Evolutionary conservation across 2,888 invertebrate species (phyloP).

Genomic region (Pediacus dermestoides): DNA sequence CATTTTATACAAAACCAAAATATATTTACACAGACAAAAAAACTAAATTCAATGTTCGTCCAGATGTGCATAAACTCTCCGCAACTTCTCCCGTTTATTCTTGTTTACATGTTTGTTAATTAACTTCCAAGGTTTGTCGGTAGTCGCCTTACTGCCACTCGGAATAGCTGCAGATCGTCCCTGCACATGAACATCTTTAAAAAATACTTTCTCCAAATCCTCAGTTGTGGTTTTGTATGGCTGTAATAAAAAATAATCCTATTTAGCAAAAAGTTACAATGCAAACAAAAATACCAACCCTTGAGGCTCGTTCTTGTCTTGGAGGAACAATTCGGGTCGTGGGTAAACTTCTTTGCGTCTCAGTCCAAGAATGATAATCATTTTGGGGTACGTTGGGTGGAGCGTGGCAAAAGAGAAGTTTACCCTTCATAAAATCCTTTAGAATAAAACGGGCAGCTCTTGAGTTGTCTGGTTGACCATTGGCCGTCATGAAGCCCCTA

Average conservation of each 20-base stretch:
- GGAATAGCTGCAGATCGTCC: slow-evolving; percentile 19
- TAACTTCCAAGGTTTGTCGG: slow-evolving; percentile 71
- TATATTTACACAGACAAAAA: slow-evolving; percentile 1
- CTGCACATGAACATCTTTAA: slow-evolving; percentile 48
- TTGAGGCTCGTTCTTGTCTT: slow-evolving; percentile 56
- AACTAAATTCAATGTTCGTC: slow-evolving; percentile 65
- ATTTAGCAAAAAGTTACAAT: slow-evolving; percentile 14
- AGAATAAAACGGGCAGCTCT: slow-evolving; percentile 85
- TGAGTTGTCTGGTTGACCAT: slow-evolving; percentile 91
- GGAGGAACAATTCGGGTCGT: slow-evolving; percentile 53
- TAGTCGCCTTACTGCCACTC: slow-evolving; percentile 5
- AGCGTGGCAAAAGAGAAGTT: slow-evolving; percentile 74
- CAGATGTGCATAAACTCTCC: slow-evolving; percentile 78
- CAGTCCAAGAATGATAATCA: slow-evolving; percentile 59
- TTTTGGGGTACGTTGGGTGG: slow-evolving; percentile 70
- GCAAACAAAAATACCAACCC: slow-evolving; percentile 41
- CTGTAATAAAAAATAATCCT: slow-evolving; percentile 31
- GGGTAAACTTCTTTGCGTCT: slow-evolving; percentile 45
- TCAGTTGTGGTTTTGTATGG: slow-evolving; percentile 47
- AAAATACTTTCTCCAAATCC: slow-evolving; percentile 64
- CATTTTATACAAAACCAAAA: slow-evolving; percentile 1
- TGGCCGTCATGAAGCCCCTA: slow-evolving; percentile 94
- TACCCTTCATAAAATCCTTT: slow-evolving; percentile 89
- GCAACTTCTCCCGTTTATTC: slow-evolving; percentile 88
- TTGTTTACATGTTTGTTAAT: slow-evolving; percentile 83